Evolutionary conservation across 2,888 invertebrate species (phyloP), one percentile per base, ranked within the genome.

Genomic region (Eretmocerus hayati): DNA sequence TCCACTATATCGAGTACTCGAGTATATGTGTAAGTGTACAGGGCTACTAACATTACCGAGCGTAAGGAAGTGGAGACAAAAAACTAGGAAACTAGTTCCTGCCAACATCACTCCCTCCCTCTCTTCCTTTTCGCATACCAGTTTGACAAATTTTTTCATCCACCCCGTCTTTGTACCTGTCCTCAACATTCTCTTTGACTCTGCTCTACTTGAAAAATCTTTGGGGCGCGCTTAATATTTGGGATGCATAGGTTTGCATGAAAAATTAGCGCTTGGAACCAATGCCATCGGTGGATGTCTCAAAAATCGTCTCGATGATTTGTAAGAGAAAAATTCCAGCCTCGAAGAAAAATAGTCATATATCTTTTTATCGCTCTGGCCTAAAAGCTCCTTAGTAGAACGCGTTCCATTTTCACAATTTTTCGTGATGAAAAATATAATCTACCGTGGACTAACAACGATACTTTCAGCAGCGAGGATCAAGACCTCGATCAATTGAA

Each of bases 241-340:
- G 58, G 65, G 64, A 63, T 63, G 22, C 18, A 61, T 64, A 64
- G 64, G 59, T 26, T 60, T 59, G 59, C 63, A 63, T 64, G 66
- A 63, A 64, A 50, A 67, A 67, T 66, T 60, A 61, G 63, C 59
- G 59, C 62, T 61, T 58, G 58, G 55, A 36, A 43, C 30, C 44
- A 43, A 33, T 35, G n/a, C 15, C 32, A 15, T 32, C 32, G 15
- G 13, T 15, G 32, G 32, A 13, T 32, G n/a, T n/a, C n/a, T n/a
- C n/a, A n/a, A n/a, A n/a, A n/a, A n/a, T n/a, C n/a, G n/a, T n/a
- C n/a, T n/a, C n/a, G n/a, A n/a, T n/a, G n/a, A n/a, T n/a, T n/a
- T n/a, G n/a, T n/a, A n/a, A n/a, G n/a, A n/a, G n/a, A n/a, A n/a
- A n/a, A n/a, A n/a, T n/a, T n/a, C n/a, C n/a, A n/a, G n/a, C n/a